Evolutionary conservation across 2,113 vertebrate genomes (phyloP).

Genomic region (Brachyhypopomus occidentalis): DNA sequence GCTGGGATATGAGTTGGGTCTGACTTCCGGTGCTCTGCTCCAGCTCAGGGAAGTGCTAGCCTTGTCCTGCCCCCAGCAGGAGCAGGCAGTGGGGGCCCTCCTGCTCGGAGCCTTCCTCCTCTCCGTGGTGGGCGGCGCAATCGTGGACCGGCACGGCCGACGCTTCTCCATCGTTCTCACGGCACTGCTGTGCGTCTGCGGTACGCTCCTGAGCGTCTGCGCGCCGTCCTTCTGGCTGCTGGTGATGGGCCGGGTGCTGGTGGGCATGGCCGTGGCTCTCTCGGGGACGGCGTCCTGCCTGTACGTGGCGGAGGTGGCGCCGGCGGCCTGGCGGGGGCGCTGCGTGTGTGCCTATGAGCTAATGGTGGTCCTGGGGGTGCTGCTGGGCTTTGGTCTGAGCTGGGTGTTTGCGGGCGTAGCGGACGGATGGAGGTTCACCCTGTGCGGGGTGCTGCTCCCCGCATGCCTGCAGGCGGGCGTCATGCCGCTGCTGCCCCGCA

Average conservation of each 20-base stretch:
- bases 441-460: slow-evolving; percentile 84
- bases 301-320: slow-evolving; percentile 92
- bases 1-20: slow-evolving; percentile 90
- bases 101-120: slow-evolving; percentile 87
- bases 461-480: slow-evolving; percentile 82
- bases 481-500: slow-evolving; percentile 88
- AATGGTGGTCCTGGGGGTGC: slow-evolving; percentile 90
- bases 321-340: slow-evolving; percentile 84
- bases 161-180: slow-evolving; percentile 85
- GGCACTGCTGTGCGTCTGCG: slow-evolving; percentile 79
- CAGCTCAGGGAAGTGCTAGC: slow-evolving; percentile 81
- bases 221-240: slow-evolving; percentile 77
- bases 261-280: slow-evolving; percentile 89
- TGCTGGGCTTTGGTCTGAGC: slow-evolving; percentile 89
- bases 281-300: slow-evolving; percentile 89
- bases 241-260: slow-evolving; percentile 79
- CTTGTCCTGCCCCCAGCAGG: slow-evolving; percentile 87
- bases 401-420: slow-evolving; percentile 80
- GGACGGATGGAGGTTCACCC: slow-evolving; percentile 89
- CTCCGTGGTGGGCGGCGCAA: slow-evolving; percentile 83
- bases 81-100: slow-evolving; percentile 87
- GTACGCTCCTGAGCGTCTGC: slow-evolving; percentile 78
- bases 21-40: slow-evolving; percentile 92
- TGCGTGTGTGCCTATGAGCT: slow-evolving; percentile 91
- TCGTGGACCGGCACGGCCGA: slow-evolving; percentile 89